phyloP scores from a whole-genome alignment of 2,113 vertebrate species.

The Reinhardtius hippoglossoides region DNA sequence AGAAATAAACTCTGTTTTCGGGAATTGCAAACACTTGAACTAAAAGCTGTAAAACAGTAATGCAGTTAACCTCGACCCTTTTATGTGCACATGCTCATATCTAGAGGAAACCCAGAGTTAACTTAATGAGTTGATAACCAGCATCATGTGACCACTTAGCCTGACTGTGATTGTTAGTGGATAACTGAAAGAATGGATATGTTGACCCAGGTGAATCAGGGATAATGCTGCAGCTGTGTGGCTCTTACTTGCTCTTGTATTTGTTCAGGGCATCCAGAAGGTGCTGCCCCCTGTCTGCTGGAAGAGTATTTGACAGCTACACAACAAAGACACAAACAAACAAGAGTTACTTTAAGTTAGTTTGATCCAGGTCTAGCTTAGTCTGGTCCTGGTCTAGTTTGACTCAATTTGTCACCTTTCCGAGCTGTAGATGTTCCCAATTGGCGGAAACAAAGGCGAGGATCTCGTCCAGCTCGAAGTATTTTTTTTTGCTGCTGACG shows the following conservation, averaged over 20 bases:
- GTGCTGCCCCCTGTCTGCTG: slow-evolving; percentile 87
- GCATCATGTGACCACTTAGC: too few species aligned
- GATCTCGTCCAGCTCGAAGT: slow-evolving; percentile 97
- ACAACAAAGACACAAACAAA: slow-evolving; percentile 30
- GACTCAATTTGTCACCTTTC: slow-evolving; percentile 85
- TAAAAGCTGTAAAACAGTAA: too few species aligned
- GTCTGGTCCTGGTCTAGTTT: background rate
- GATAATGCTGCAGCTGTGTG: background rate
- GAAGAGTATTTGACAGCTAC: slow-evolving; percentile 89
- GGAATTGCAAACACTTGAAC: too few species aligned
- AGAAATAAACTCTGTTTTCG: too few species aligned
- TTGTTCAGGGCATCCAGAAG: slow-evolving; percentile 94
- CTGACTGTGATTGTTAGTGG: too few species aligned
- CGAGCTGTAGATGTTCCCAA: slow-evolving; percentile 94
- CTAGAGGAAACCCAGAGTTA: too few species aligned
- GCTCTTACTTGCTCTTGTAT: slow-evolving; percentile 94
- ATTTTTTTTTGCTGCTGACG: slow-evolving; percentile 97
- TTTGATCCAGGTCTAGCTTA: background rate
- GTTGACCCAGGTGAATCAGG: background rate
- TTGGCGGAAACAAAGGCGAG: slow-evolving; percentile 90
- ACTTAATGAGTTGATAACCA: too few species aligned
- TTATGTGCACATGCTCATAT: too few species aligned
- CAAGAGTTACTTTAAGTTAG: background rate
- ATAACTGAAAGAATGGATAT: background rate
- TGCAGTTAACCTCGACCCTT: too few species aligned